Evolutionary conservation across 37 sponge, comb jelly and placozoan genomes (phyloP), one percentile per base, ranked within the genome.

Genomic region (Spongilla lacustris): DNA sequence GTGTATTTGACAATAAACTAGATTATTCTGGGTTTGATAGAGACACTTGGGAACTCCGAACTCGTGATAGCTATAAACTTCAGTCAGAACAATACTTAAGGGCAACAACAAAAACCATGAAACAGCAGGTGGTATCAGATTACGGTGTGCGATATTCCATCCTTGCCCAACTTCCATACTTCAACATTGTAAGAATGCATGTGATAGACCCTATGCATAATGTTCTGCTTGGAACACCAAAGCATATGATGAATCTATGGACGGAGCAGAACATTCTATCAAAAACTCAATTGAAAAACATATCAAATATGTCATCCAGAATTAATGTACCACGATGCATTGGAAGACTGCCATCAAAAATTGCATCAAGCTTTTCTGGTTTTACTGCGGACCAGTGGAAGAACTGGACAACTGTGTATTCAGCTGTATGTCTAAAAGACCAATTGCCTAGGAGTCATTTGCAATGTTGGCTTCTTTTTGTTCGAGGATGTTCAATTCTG

Each of bases 341-440:
- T 5, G 75, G 35, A 8, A 23, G 31, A 28, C 34, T 74, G 4
- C 34, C 75, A 31, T 23, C 75, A 33, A 33, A 74, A 8, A n/a
- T 74, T 33, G 34, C 23, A 31, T 23, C 34, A 46, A 46, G 46
- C 46, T 46, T 46, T 74, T 23, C 34, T 48, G 80, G 73, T 48
- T 89, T 89, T 36, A 89, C 79, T 5, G 84, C 89, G n/a, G 84
- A 77, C 29, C 89, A 89, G 68, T 89, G 89, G 84, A 41, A 36
- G 22, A 76, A 36, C 46, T 89, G 89, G 89, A 77, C 71, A 23
- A 27, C 23, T 33, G 23, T 32, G 6, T 78, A 24, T n/a, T 78
- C 58, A 8, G 5, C 30, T 35, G 23, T 75, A 23, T 35, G 24
- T 24, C 34, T 80, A 13, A 31, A 67, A 5, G 50, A 27, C 29